These are phyloP conservation scores for Mormoops blainvillei DNA, from an alignment of 2,113 vertebrate genomes.

Conservation along the genomic window DNA sequence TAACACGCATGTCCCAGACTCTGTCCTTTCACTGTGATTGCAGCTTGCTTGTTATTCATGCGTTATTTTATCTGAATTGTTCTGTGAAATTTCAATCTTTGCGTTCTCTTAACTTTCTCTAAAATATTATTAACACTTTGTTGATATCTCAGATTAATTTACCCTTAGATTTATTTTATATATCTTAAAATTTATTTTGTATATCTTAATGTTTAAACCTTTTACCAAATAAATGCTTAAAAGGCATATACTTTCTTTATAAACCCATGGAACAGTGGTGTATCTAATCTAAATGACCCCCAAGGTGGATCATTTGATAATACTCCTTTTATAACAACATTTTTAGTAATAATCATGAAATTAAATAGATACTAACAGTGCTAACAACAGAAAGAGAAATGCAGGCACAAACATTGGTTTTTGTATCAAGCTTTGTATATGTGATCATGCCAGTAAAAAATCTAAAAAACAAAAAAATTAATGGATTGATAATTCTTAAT, in stretches of 20 bases:
- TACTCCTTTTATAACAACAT: background rate
- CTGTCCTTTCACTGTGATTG: background rate
- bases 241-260: background rate
- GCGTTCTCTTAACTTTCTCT: background rate
- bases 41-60: background rate
- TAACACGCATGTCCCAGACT: background rate
- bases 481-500: background rate
- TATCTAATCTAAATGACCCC: background rate
- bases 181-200: background rate
- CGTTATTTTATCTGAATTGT: background rate
- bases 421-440: background rate
- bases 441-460: background rate
- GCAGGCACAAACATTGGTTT: background rate
- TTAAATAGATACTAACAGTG: background rate
- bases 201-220: background rate
- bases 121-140: background rate
- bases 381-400: background rate
- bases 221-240: background rate
- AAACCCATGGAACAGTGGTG: background rate
- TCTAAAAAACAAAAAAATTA: background rate
- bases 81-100: background rate
- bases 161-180: background rate
- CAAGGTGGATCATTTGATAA: background rate
- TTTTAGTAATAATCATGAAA: background rate
- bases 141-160: background rate